A percentile compares a stretch with the other conserved stretches of the same genome.
phyloP scores from a whole-genome alignment of 1,140 invertebrate genomes.

The Apocrypta bakeri region DNA sequence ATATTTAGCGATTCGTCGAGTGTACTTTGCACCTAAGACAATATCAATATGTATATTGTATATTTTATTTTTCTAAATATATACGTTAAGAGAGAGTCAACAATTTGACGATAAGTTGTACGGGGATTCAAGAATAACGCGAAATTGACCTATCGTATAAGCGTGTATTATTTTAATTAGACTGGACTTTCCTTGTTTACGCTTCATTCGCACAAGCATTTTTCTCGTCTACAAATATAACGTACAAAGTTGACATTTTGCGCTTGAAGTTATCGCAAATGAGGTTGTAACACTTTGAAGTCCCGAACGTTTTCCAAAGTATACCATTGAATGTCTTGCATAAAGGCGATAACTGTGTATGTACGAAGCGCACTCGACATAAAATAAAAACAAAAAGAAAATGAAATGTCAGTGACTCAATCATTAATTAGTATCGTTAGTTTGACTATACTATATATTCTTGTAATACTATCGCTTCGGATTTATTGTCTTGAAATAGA shows the following conservation, averaged over 20 bases:
- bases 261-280: too few relatives aligned
- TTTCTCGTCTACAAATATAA: neutral
- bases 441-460: neutral
- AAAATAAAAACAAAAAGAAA: neutral
- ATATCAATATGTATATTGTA: too few relatives aligned
- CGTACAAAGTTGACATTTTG: neutral
- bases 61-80: neutral
- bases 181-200: neutral
- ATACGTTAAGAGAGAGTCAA: neutral
- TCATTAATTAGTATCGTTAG: conserved; percentile 5
- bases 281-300: neutral
- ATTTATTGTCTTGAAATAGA: conserved; percentile 42
- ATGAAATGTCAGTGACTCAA: conserved; percentile 1
- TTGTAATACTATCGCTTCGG: neutral
- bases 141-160: neutral
- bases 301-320: neutral
- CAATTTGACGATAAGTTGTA: neutral
- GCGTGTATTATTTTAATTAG: too few relatives aligned
- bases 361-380: neutral
- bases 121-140: neutral
- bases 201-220: neutral
- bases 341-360: neutral
- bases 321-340: neutral
- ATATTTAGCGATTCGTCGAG: conserved; percentile 17
- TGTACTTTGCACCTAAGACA: neutral